phyloP scores from a whole-genome alignment of 2,888 invertebrate species.

The Eristalis arbustorum region DNA sequence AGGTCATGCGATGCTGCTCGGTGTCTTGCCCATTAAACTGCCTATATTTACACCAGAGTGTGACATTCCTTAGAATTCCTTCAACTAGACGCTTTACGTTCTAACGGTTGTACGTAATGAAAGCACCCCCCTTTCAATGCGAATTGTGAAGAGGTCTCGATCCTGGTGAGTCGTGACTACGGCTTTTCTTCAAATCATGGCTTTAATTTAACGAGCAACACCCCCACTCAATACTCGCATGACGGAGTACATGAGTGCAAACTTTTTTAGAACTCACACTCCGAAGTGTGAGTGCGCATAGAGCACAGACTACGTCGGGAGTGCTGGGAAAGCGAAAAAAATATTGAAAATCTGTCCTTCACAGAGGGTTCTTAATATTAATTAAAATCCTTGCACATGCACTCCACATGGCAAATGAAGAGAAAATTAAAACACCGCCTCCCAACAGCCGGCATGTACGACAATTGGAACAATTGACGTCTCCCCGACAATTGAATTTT shows the following conservation, averaged over 20 bases:
- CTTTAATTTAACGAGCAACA: background rate
- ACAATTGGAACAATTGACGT: slow-evolving; percentile 62
- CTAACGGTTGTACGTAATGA: background rate
- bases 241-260: background rate
- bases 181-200: background rate
- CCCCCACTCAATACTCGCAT: background rate
- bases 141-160: background rate
- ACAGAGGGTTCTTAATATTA: background rate
- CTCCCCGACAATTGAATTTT: slow-evolving; percentile 50
- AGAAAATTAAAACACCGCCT: background rate
- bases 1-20: background rate
- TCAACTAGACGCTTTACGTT: background rate
- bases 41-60: background rate
- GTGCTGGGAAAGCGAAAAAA: background rate
- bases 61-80: background rate
- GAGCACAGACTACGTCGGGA: background rate
- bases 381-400: slow-evolving; percentile 51
- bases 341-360: background rate
- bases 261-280: background rate
- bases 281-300: background rate
- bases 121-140: background rate
- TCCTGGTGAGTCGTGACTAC: background rate
- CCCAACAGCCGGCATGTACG: slow-evolving; percentile 36
- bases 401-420: slow-evolving; percentile 8
- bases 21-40: background rate